phyloP scores from a whole-genome alignment of 1,140 invertebrate genomes.

The Apis laboriosa region DNA sequence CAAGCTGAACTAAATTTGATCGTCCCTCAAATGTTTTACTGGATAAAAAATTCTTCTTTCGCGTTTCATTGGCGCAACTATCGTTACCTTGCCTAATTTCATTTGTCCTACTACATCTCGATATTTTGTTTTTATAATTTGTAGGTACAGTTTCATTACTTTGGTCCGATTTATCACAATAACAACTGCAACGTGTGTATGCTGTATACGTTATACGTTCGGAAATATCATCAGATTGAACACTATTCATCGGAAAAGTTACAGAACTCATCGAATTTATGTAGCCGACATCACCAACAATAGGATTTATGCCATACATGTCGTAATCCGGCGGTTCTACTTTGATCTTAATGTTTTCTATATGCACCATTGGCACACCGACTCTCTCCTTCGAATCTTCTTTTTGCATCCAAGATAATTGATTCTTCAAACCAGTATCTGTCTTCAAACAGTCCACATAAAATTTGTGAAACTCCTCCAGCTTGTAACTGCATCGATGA shows the following conservation, averaged over 20 bases:
- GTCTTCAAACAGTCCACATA: conserved; percentile 75
- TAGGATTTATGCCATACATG: conserved; percentile 53
- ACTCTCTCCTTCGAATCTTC: conserved; percentile 63
- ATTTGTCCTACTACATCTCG: neutral
- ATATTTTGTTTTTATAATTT: conserved; percentile 1
- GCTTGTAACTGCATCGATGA: conserved; percentile 76
- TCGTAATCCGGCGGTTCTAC: conserved; percentile 70
- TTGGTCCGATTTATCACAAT: conserved; percentile 64
- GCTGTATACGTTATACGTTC: conserved; percentile 49
- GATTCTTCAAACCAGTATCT: conserved; percentile 72
- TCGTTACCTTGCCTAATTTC: neutral
- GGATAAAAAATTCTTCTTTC: neutral
- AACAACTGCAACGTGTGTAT: conserved; percentile 60
- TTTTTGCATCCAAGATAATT: conserved; percentile 77
- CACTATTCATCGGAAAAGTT: conserved; percentile 29
- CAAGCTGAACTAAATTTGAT: neutral
- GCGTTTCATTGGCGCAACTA: neutral
- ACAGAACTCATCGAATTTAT: conserved; percentile 55
- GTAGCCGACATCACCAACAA: conserved; percentile 52
- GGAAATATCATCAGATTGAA: conserved; percentile 10
- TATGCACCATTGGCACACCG: conserved; percentile 75
- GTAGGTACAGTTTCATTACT: conserved; percentile 28
- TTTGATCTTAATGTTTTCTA: conserved; percentile 74
- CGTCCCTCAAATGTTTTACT: neutral
- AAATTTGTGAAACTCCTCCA: conserved; percentile 77